Base-by-base conservation (phyloP, 1,140 invertebrate species). In the Cyphomyrmex costatus region DNA sequence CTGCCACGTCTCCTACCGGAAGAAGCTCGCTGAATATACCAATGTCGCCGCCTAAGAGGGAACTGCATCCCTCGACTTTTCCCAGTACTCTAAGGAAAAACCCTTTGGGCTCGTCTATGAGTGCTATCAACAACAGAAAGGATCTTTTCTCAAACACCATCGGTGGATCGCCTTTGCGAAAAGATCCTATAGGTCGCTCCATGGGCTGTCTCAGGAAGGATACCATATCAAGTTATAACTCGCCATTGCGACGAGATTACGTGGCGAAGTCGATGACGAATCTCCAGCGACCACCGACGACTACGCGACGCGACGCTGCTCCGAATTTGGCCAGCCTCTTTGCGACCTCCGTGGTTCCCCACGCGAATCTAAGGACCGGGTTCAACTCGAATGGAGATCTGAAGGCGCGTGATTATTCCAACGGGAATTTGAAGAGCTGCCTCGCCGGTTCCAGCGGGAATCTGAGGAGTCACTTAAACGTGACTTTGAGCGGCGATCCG, bases 61-160 rank as follows among this genome's bases (percentile, higher is more conserved):
- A 97, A 83, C 86, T 97, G 51, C 97, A 97, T 92, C 97, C 97
- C 0, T 97, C 97, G 5, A 95, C 95, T 1, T 97, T 97, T 91
- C 96, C 97, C 7, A 96, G 96, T 65, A 96, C 96, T 0, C 93
- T 97, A 42, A 95, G 97, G 0, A 95, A 95, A 65, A 96, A 96
- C 89, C 95, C 96, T 0, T 91, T 96, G 49, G 96, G 95, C 8
- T 94, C 96, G 0, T 96, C 96, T 0, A 95, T 95, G 77, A 93
- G 94, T 12, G 89, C 94, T 2, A 93, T 95, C 36, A 94, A 94
- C 86, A 85, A 89, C n/a, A 89, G 92, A 19, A 94, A 92, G 56
- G 95, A 93, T 16, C 83, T 88, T 16, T 92, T 92, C n/a, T 19
- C 88, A n/a, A 73, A 82, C 10, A 87, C 61, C 49, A 91, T 94